Base-by-base conservation (phyloP, 2,113 vertebrate genomes). In the Phaethornis superciliosus region DNA sequence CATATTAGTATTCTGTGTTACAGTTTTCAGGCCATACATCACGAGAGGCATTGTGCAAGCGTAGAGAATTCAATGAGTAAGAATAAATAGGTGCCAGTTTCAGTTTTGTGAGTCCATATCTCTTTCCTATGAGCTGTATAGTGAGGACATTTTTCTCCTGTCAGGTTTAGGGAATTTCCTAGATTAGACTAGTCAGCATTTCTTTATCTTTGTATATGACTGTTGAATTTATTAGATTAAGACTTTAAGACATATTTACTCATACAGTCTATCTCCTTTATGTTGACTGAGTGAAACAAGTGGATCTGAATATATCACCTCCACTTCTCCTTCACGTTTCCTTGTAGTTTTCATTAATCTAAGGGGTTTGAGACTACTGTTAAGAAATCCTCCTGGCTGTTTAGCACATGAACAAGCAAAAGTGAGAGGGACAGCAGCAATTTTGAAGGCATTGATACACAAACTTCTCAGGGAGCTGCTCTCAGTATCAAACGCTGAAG, bases 101-200 rank as follows among this genome's bases (percentile, higher is more conserved):
- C 74, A 69, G 40, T 91, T 93, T 47, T 76, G 44, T 0, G 1
- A 82, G 33, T 65, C 51, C 33, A 3, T 81, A 5, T 81, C 62
- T 75, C 35, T 37, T 30, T 64, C 46, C 18, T 80, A 2, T 71
- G 81, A 82, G 24, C 49, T 65, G n/a, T 44, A 26, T 4, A 62
- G 54, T 54, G 46, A 92, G 24, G 17, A 15, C 27, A 18, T 90
- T 96, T 95, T 90, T 69, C 62, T 54, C 27, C n/a, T 89, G 60
- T 56, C 24, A 26, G 10, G 5, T 75, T 91, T 72, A 70, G 71
- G 44, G 76, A 85, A 85, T 93, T 91, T 94, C 17, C 35, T 82
- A 22, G 33, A 59, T 82, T 33, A 81, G 28, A 27, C 51, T 77
- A 47, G 42, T 88, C 35, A 83, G 52, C 55, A 60, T 85, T 81